phyloP scores from a whole-genome alignment of 1,140 invertebrate species.

The Drosophila mayri region DNA sequence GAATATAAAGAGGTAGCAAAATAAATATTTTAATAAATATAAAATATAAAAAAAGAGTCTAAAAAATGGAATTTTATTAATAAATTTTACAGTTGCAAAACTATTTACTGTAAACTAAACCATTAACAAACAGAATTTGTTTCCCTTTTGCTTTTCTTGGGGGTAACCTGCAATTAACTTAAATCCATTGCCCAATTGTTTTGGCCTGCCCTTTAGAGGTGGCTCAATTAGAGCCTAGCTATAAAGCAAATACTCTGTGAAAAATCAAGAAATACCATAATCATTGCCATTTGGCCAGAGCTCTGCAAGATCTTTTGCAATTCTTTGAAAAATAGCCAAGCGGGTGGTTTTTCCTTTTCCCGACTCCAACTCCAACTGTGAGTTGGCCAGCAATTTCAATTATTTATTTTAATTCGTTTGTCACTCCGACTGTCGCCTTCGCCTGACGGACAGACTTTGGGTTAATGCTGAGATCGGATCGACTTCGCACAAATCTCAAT shows the following conservation, averaged over 20 bases:
- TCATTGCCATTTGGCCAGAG: slow-evolving; percentile 42
- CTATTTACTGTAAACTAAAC: not conserved
- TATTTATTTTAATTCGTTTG: slow-evolving; percentile 73
- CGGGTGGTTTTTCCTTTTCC: slow-evolving; percentile 25
- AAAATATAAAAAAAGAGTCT: not conserved
- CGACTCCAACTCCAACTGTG: slow-evolving; percentile 11
- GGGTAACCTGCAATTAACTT: slow-evolving; percentile 20
- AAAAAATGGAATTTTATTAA: not conserved
- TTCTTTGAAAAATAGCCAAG: slow-evolving; percentile 20
- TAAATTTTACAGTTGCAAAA: not conserved
- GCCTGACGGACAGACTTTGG: slow-evolving; percentile 27
- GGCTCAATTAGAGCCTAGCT: slow-evolving; percentile 35
- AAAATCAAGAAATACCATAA: slow-evolving; percentile 49
- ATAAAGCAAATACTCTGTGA: slow-evolving; percentile 42
- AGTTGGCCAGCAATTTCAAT: slow-evolving; percentile 56
- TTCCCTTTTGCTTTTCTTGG: slow-evolving; percentile 6
- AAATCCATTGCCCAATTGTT: slow-evolving; percentile 35
- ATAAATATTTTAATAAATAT: not conserved
- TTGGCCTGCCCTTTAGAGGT: slow-evolving; percentile 41
- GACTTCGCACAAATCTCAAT: slow-evolving; percentile 46
- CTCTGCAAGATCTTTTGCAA: slow-evolving; percentile 46
- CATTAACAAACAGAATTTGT: slow-evolving; percentile 5
- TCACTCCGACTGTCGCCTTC: slow-evolving; percentile 45
- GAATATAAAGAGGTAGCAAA: not conserved
- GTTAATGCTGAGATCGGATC: slow-evolving; percentile 35